Evolutionary conservation across 2,113 vertebrate species (phyloP), one percentile per base, ranked within the genome.

Genomic region (Nicator chloris): DNA sequence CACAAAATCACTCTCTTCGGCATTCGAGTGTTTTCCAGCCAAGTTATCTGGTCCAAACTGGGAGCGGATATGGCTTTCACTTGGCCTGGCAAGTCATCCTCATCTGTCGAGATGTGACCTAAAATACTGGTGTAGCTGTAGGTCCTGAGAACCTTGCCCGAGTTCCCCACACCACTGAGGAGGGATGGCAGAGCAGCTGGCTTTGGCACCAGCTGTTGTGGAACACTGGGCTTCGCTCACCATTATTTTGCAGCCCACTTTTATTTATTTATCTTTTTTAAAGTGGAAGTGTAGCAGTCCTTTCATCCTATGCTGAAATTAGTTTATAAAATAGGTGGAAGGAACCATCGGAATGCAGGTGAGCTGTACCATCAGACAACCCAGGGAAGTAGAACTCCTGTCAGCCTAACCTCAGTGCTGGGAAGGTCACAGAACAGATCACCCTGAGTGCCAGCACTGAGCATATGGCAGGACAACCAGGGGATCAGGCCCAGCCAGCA

Each of bases 181-280:
- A 73, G 3, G 1, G 1, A 13, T 47, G 27, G 27, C 45, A 60
- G 45, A 50, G 21, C 31, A 79, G 17, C 16, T 66, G 57, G 23
- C 31, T 51, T 44, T 87, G 31, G 14, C 28, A 44, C 3, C 19
- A 65, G 37, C 33, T 51, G 8, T 18, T 9, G 3, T 13, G 10
- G 50, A 69, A 69, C 10, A 10, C n/a, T 49, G 39, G 9, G 6
- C 33, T 90, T 66, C 0, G 0, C 16, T 84, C 20, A 17, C 23
- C 11, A 22, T 49, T 69, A 13, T 54, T 60, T 83, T 92, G 20
- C 40, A 75, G 5, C 6, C 23, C 1, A 5, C 0, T 28, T n/a
- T n/a, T n/a, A n/a, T n/a, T n/a, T n/a, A n/a, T n/a, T n/a, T n/a
- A n/a, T n/a, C n/a, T 72, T 59, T 76, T 28, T 27, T 26, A 50